Evolutionary conservation across 2,888 invertebrate species (phyloP).

Genomic region (Odontothrips loti): DNA sequence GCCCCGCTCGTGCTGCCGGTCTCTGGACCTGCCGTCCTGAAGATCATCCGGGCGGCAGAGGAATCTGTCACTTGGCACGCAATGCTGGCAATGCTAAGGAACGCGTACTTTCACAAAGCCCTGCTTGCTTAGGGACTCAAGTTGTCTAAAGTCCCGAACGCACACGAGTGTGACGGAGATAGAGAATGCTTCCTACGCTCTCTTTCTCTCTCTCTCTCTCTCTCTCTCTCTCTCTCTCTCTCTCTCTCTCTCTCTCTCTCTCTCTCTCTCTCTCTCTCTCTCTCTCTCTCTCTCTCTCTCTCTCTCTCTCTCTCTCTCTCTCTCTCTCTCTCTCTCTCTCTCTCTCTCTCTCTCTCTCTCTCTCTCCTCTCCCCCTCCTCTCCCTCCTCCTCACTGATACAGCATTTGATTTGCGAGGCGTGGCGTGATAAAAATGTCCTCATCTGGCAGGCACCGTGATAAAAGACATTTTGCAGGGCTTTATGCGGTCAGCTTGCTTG

Average conservation of each 20-base stretch:
- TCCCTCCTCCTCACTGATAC: not conserved
- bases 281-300: too few relatives aligned
- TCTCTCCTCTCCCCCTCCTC: not conserved
- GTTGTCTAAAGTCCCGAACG: too few relatives aligned
- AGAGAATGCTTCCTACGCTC: too few relatives aligned
- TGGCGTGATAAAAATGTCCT: conserved; percentile 12
- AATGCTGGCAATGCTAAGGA: not conserved
- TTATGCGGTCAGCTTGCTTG: conserved; percentile 3
- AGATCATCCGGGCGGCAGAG: too few relatives aligned
- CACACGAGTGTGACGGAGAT: too few relatives aligned
- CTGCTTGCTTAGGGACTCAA: not conserved
- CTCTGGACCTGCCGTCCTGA: too few relatives aligned
- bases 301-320: not conserved
- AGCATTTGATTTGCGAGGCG: conserved; percentile 7
- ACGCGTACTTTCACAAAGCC: not conserved
- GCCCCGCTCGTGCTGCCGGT: not conserved
- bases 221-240: too few relatives aligned
- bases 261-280: too few relatives aligned
- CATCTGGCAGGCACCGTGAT: not conserved
- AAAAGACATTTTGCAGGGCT: not conserved
- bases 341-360: not conserved
- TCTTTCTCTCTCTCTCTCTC: too few relatives aligned
- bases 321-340: not conserved
- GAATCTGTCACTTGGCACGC: too few relatives aligned
- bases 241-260: too few relatives aligned